Evolutionary conservation across 1,140 invertebrate genomes (phyloP).

Genomic region (Cyclina sinensis): DNA sequence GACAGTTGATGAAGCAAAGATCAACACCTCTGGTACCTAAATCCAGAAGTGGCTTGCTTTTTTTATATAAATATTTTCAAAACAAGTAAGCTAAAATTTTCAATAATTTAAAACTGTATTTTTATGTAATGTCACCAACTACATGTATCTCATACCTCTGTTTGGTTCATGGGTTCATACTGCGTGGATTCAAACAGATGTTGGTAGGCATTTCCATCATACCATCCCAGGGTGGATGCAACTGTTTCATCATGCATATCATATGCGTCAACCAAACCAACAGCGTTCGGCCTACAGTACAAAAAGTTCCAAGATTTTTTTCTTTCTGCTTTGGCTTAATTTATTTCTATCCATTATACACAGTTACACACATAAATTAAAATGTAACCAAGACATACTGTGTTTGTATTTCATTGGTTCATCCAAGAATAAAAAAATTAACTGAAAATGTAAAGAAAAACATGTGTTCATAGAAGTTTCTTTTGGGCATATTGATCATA

Average conservation of each 20-base stretch:
- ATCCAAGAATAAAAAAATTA: too few relatives aligned
- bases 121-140: neutral
- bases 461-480: too few relatives aligned
- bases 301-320: too few relatives aligned
- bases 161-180: slow-evolving; percentile 62
- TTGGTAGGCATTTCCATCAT: slow-evolving; percentile 66
- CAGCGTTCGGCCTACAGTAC: slow-evolving; percentile 51
- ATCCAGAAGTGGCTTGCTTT: neutral
- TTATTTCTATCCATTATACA: too few relatives aligned
- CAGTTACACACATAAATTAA: too few relatives aligned
- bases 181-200: slow-evolving; percentile 62
- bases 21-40: neutral
- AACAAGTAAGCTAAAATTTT: neutral
- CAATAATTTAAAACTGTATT: neutral
- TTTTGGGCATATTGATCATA: too few relatives aligned
- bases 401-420: too few relatives aligned
- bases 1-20: neutral
- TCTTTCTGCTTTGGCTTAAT: too few relatives aligned
- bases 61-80: neutral
- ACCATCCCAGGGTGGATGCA: slow-evolving; percentile 53
- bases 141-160: slow-evolving; percentile 57
- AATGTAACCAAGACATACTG: too few relatives aligned
- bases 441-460: too few relatives aligned
- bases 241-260: slow-evolving; percentile 67
- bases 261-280: slow-evolving; percentile 62